Conservation (phyloP, 1,140 invertebrate species). For the Drosophila repleta region DNA sequence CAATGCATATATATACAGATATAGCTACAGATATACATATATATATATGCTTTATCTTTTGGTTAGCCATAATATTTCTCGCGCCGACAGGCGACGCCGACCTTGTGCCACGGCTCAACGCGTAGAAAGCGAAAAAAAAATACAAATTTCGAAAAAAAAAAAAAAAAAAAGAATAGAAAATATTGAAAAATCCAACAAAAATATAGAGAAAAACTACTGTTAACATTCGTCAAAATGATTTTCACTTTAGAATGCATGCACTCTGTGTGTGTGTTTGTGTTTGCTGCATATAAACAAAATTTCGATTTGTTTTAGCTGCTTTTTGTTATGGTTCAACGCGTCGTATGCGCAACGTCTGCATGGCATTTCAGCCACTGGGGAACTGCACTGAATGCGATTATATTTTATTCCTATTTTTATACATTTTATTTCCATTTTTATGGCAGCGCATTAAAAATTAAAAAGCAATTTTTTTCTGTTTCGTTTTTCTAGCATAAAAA, state of each 20-base stretch:
- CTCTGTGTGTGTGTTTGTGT: conserved; percentile 13
- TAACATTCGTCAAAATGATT: conserved; percentile 49
- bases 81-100: conserved; percentile 71
- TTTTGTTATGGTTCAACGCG: conserved; percentile 9
- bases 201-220: conserved; percentile 35
- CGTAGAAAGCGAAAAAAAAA: conserved; percentile 69
- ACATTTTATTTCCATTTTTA: conserved; percentile 23
- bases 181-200: conserved; percentile 31
- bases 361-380: neutral
- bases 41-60: conserved; percentile 68
- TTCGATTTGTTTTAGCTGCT: conserved; percentile 3
- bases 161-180: conserved; percentile 19
- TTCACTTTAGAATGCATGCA: conserved; percentile 31
- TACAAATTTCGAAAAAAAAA: neutral
- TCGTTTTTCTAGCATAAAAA: conserved; percentile 28
- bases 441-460: conserved; percentile 40
- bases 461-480: conserved; percentile 9
- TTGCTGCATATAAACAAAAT: conserved; percentile 10
- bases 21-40: neutral
- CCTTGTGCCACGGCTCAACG: conserved; percentile 69
- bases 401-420: conserved; percentile 12
- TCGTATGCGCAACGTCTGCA: conserved; percentile 34
- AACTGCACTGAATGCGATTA: conserved; percentile 23
- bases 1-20: conserved; percentile 1
- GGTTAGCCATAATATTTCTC: conserved; percentile 75